phyloP scores from a whole-genome alignment of 2,888 invertebrate species.

The Gandaritis pyraliata region DNA sequence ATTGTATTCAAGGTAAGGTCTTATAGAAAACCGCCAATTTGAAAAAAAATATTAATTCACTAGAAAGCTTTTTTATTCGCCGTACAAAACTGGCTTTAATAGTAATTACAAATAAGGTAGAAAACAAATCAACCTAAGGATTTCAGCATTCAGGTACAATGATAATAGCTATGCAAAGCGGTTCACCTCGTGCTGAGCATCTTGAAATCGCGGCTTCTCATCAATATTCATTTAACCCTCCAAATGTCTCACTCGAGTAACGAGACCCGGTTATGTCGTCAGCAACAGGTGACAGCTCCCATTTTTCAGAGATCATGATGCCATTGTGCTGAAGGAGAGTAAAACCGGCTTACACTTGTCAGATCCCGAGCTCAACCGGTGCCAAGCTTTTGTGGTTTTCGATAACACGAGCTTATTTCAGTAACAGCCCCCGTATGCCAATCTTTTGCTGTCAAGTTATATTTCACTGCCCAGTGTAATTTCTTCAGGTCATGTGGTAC shows the following conservation, averaged over 20 bases:
- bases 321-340: constrained; percentile 33
- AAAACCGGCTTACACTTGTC: constrained; percentile 18
- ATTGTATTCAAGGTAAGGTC: too few species aligned
- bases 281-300: constrained; percentile 61
- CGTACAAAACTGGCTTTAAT: too few species aligned
- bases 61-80: too few species aligned
- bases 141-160: background rate
- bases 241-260: constrained; percentile 44
- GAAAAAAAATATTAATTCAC: too few species aligned
- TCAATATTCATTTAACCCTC: constrained; percentile 51
- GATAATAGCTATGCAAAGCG: constrained; percentile 14
- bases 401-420: background rate
- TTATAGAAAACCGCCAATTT: too few species aligned
- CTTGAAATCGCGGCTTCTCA: constrained; percentile 44
- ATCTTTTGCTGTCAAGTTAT: too few species aligned
- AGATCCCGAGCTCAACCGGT: constrained; percentile 16
- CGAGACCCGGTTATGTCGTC: constrained; percentile 31
- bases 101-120: background rate
- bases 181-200: constrained; percentile 14
- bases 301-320: constrained; percentile 49
- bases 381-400: background rate
- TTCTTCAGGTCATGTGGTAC: too few species aligned
- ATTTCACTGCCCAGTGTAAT: too few species aligned
- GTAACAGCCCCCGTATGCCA: too few species aligned
- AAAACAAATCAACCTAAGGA: background rate